Evolutionary conservation across 92 coral and sea anemone species (phyloP).

Genomic region (Porites cylindrica): DNA sequence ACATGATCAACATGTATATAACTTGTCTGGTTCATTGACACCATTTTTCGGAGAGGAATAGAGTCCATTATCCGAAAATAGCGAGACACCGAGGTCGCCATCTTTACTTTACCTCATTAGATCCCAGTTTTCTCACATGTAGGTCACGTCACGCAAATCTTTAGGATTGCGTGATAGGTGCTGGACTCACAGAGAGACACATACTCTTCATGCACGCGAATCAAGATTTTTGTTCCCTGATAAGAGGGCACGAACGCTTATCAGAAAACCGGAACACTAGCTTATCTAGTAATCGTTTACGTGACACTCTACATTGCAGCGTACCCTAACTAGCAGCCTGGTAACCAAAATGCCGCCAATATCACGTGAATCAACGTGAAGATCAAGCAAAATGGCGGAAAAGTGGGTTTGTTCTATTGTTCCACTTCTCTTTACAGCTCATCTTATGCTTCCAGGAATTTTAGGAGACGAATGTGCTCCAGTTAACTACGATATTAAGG

Average conservation of each 20-base stretch:
- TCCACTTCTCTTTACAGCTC: neutral
- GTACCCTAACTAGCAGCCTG: too few species aligned
- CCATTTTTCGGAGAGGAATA: neutral
- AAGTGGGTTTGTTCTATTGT: neutral
- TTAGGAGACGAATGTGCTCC: slow-evolving; percentile 40
- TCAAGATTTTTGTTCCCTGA: too few species aligned
- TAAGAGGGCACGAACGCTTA: too few species aligned
- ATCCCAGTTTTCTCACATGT: neutral
- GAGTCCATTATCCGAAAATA: neutral
- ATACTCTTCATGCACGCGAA: too few species aligned
- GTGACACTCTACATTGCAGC: too few species aligned
- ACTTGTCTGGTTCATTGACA: neutral
- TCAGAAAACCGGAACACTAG: too few species aligned
- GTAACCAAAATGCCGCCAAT: neutral
- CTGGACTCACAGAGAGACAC: too few species aligned
- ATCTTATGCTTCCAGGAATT: slow-evolving; percentile 18
- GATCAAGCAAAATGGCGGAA: slow-evolving; percentile 24
- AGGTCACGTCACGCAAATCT: neutral
- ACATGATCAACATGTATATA: neutral
- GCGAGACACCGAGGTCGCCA: neutral
- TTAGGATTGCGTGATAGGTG: neutral
- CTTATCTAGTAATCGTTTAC: too few species aligned
- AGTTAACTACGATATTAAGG: neutral
- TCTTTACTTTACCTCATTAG: neutral
- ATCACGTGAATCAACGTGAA: neutral